Conservation (phyloP, 2,113 vertebrate genomes). For the Glaucomys volans region DNA sequence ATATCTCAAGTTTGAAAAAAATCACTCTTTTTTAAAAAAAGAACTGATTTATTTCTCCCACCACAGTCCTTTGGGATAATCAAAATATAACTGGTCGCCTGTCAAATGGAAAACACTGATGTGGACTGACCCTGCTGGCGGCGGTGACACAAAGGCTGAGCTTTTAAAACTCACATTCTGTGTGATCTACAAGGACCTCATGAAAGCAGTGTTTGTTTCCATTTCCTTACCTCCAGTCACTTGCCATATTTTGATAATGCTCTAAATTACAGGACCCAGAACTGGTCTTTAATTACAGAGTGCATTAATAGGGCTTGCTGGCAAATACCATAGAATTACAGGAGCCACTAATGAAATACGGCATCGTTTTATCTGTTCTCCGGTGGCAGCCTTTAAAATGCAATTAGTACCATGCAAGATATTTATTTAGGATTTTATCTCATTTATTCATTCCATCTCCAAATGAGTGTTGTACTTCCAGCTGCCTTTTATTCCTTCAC, state of each 20-base stretch:
- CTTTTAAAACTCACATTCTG: constrained; percentile 3
- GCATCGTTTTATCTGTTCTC: constrained; percentile 60
- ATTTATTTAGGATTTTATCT: constrained; percentile 70
- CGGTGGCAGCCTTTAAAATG: constrained; percentile 50
- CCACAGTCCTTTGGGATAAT: neutral
- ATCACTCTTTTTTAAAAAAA: neutral
- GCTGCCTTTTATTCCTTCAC: neutral
- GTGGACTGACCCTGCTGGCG: neutral
- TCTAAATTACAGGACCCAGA: constrained; percentile 75
- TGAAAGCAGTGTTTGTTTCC: constrained; percentile 61
- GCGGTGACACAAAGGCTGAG: neutral
- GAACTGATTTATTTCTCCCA: neutral
- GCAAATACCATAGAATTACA: constrained; percentile 64
- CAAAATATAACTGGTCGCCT: neutral
- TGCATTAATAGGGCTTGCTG: constrained; percentile 58
- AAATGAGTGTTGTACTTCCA: neutral
- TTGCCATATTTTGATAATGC: constrained; percentile 71
- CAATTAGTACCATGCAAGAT: constrained; percentile 52
- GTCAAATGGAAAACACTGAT: neutral
- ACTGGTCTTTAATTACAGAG: constrained; percentile 76
- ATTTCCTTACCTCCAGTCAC: constrained; percentile 44
- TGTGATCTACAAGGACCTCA: neutral
- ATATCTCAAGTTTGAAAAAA: neutral
- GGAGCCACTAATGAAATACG: constrained; percentile 68
- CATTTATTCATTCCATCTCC: constrained; percentile 24